These are phyloP conservation scores for Trachemys scripta DNA, from an alignment of 2,113 vertebrate species.

Conservation along the genomic window DNA sequence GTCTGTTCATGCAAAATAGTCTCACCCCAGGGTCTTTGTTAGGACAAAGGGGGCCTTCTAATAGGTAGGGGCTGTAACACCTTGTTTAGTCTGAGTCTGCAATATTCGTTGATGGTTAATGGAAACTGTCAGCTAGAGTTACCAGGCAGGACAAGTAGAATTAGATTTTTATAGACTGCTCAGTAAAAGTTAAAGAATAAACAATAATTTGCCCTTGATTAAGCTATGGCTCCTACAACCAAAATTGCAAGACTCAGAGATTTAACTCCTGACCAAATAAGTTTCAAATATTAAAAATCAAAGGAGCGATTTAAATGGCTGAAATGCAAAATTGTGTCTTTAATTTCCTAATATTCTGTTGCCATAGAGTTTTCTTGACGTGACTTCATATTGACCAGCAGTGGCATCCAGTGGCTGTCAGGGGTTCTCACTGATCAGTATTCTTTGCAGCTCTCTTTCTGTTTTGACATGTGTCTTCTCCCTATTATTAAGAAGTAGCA, in stretches of 20 bases:
- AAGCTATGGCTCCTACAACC: background rate
- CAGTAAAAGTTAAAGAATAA: conserved; percentile 52
- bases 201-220: conserved; percentile 17
- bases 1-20: conserved; percentile 65
- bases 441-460: accelerated
- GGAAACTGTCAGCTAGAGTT: conserved; percentile 53
- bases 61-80: conserved; percentile 29
- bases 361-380: conserved; percentile 58
- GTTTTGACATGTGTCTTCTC: background rate
- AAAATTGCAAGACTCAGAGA: background rate
- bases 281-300: background rate
- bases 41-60: conserved; percentile 54
- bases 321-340: background rate
- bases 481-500: background rate
- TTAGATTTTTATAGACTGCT: background rate
- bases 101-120: conserved; percentile 64
- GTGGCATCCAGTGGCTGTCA: conserved; percentile 80
- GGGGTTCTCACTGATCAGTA: conserved; percentile 6
- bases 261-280: background rate
- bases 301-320: background rate
- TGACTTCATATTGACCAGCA: conserved; percentile 75
- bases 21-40: conserved; percentile 62
- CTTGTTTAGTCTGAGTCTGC: conserved; percentile 52
- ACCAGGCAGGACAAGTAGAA: background rate
- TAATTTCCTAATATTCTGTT: conserved; percentile 48